A percentile compares a stretch with the other conserved stretches of the same genome.
These are phyloP conservation scores for Charina bottae DNA, from an alignment of 2,113 vertebrate genomes.

Conservation along the genomic window DNA sequence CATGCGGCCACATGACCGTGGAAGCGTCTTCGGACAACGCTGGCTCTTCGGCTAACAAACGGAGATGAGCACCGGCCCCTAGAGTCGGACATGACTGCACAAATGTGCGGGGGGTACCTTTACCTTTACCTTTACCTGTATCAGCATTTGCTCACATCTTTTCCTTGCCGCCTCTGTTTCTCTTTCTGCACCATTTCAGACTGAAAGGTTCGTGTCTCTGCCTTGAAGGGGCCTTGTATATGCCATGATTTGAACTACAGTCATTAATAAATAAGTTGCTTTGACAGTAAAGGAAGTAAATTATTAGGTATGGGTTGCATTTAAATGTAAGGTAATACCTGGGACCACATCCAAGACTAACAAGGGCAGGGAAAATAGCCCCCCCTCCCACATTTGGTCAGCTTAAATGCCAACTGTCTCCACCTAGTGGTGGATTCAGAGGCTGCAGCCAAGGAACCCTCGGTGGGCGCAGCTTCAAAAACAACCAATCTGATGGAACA, in stretches of 20 bases:
- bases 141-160: neutral
- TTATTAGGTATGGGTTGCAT: neutral
- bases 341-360: neutral
- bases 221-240: neutral
- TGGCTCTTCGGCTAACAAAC: too few species aligned
- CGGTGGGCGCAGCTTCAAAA: neutral
- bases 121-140: too few species aligned
- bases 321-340: neutral
- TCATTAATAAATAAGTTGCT: neutral
- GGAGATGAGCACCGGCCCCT: too few species aligned
- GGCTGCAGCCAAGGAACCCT: neutral
- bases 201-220: neutral
- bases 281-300: neutral
- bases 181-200: neutral
- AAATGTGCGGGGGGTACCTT: too few species aligned
- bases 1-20: too few species aligned
- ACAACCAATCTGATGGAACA: neutral
- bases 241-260: neutral
- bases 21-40: too few species aligned
- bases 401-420: neutral
- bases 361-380: neutral
- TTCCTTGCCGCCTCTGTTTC: neutral
- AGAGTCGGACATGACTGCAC: too few species aligned
- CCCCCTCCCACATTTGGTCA: neutral
- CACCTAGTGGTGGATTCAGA: neutral